A percentile compares a stretch with the other conserved stretches of the same genome.
phyloP scores from a whole-genome alignment of 2,888 invertebrate species.

The Chrysolina haemoptera region DNA sequence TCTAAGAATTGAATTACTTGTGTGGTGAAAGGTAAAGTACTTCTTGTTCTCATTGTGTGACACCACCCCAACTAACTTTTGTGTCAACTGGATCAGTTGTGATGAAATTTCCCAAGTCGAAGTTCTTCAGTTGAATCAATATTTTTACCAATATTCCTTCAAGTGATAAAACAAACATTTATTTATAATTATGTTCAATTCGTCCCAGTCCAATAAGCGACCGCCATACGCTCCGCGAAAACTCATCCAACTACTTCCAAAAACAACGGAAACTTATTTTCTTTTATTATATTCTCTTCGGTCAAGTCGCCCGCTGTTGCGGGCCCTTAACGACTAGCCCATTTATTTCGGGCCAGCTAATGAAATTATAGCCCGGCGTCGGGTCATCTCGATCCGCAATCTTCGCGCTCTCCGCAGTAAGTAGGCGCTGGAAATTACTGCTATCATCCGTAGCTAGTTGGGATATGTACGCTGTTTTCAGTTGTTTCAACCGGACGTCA shows the following conservation, averaged over 20 bases:
- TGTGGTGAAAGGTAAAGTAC: too few relatives aligned
- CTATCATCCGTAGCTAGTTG: slow-evolving; percentile 48
- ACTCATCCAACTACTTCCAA: slow-evolving; percentile 33
- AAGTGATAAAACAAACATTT: slow-evolving; percentile 36
- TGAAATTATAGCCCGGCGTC: slow-evolving; percentile 73
- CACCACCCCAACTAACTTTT: too few relatives aligned
- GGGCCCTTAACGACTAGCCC: slow-evolving; percentile 66
- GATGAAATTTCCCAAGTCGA: neutral
- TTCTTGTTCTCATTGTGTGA: too few relatives aligned
- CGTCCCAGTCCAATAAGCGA: slow-evolving; percentile 32
- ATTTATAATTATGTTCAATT: slow-evolving; percentile 34
- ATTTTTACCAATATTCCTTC: slow-evolving; percentile 20
- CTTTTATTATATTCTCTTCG: slow-evolving; percentile 32
- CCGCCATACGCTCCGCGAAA: slow-evolving; percentile 20
- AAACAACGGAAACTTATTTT: slow-evolving; percentile 36
- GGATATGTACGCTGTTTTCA: slow-evolving; percentile 26
- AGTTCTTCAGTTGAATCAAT: neutral
- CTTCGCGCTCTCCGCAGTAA: slow-evolving; percentile 52
- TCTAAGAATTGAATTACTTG: too few relatives aligned
- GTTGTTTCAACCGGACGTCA: slow-evolving; percentile 14
- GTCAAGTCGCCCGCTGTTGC: slow-evolving; percentile 62
- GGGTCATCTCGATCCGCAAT: slow-evolving; percentile 65
- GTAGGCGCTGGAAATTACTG: slow-evolving; percentile 58
- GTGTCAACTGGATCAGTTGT: neutral
- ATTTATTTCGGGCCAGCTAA: slow-evolving; percentile 72